Evolutionary conservation across 2,888 invertebrate species (phyloP).

Genomic region (Scaptomyza parva): DNA sequence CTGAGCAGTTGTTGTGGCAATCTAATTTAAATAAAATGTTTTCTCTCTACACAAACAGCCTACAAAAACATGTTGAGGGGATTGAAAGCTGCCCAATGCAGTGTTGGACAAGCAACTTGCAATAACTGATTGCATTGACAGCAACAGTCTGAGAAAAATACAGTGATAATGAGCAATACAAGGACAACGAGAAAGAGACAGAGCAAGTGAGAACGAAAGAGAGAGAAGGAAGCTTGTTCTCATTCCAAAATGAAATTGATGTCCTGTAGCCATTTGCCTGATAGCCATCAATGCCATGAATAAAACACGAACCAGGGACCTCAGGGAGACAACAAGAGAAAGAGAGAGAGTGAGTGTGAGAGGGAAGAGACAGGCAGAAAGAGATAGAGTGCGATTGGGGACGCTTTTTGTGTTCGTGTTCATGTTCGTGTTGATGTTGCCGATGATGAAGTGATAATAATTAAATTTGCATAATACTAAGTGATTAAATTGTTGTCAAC

Average conservation of each 20-base stretch:
- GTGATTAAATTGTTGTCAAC: conserved; percentile 78
- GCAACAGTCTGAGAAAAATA: conserved; percentile 34
- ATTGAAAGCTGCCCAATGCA: conserved; percentile 20
- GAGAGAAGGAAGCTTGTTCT: too few species aligned
- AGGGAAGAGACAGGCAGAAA: not conserved
- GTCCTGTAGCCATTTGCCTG: conserved; percentile 61
- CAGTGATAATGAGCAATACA: conserved; percentile 61
- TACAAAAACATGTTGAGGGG: conserved; percentile 2
- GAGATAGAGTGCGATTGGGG: conserved; percentile 9
- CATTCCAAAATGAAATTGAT: conserved; percentile 25
- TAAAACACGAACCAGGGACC: conserved; percentile 46
- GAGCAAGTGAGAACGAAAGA: not conserved
- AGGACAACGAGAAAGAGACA: conserved; percentile 2
- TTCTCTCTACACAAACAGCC: conserved; percentile 18
- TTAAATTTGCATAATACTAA: conserved; percentile 81
- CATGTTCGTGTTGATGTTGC: conserved; percentile 57
- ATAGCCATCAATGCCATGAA: conserved; percentile 67
- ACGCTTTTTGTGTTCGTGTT: conserved; percentile 51
- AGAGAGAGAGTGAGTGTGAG: not conserved
- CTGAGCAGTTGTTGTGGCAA: conserved; percentile 15
- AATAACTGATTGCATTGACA: conserved; percentile 65
- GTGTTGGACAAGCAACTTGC: conserved; percentile 67
- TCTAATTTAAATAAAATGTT: conserved; percentile 37
- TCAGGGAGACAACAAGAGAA: conserved; percentile 2
- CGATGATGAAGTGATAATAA: conserved; percentile 80